These are phyloP conservation scores for Pseudomyrmex flavicornis DNA, from an alignment of 1,140 invertebrate species.

Conservation along the genomic window DNA sequence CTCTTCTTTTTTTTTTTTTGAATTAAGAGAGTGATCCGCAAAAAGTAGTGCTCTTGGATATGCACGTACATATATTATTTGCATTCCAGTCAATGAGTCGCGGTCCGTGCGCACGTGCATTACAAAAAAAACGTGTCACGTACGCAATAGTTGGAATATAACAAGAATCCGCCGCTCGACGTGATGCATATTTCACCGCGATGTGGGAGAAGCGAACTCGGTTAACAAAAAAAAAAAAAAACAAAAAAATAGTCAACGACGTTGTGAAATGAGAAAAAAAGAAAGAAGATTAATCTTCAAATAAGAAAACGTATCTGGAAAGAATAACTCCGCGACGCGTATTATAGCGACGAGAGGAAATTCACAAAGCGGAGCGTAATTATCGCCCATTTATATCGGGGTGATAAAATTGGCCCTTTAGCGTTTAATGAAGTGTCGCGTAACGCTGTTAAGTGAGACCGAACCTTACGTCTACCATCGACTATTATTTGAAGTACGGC, in stretches of 20 bases:
- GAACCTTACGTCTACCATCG: conserved; percentile 38
- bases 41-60: conserved; percentile 2
- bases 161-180: not conserved
- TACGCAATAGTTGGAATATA: not conserved
- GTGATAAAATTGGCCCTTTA: conserved; percentile 48
- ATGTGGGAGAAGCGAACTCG: conserved; percentile 2
- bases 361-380: conserved; percentile 48
- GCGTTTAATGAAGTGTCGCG: conserved; percentile 48
- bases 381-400: conserved; percentile 44
- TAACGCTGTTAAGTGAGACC: conserved; percentile 44
- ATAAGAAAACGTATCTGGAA: conserved; percentile 35
- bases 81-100: conserved; percentile 28
- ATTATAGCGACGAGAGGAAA: conserved; percentile 3
- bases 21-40: conserved; percentile 48
- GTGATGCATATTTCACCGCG: conserved; percentile 33
- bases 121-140: not conserved
- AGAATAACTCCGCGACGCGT: not conserved
- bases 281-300: conserved; percentile 22
- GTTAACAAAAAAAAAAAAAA: conserved; percentile 1
- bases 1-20: not conserved
- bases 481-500: conserved; percentile 38
- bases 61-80: conserved; percentile 34
- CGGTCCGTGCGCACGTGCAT: not conserved
- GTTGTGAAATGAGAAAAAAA: no score
- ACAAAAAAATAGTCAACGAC: not conserved